Evolutionary conservation across 2,888 invertebrate genomes (phyloP).

Genomic region (Phragmatobia fuliginosa): DNA sequence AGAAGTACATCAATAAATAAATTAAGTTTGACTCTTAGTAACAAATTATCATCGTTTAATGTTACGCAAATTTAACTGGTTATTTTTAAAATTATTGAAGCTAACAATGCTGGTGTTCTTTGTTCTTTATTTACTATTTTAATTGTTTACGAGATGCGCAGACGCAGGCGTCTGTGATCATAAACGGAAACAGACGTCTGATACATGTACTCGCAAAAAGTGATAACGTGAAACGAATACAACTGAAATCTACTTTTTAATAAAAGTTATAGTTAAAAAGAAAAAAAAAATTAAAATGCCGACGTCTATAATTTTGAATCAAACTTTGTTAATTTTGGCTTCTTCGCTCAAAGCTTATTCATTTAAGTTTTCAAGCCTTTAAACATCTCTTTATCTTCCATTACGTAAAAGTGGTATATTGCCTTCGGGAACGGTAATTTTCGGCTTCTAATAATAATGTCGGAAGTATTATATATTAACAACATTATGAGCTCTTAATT

Average conservation of each 20-base stretch:
- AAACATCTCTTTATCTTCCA: conserved; percentile 5
- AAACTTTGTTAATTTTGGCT: conserved; percentile 8
- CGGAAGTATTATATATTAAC: neutral
- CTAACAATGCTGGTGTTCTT: conserved; percentile 60
- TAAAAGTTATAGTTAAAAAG: neutral
- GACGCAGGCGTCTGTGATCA: conserved; percentile 59
- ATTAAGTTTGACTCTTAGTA: conserved; percentile 13
- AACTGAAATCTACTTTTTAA: conserved; percentile 36
- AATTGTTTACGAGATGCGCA: conserved; percentile 70
- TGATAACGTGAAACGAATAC: conserved; percentile 39
- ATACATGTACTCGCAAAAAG: conserved; percentile 36
- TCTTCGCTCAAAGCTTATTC: neutral
- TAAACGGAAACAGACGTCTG: conserved; percentile 62
- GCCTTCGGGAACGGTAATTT: neutral
- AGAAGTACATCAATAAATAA: no score
- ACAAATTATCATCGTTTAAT: conserved; percentile 12
- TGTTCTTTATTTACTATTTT: conserved; percentile 75
- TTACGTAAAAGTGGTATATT: neutral
- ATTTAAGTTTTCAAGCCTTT: neutral
- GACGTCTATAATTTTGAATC: neutral
- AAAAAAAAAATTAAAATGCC: neutral
- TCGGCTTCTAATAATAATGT: neutral
- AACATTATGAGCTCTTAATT: neutral
- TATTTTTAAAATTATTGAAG: conserved; percentile 52
- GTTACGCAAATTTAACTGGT: conserved; percentile 29